Base-by-base conservation (phyloP, 2,113 vertebrate genomes). In the Morone saxatilis region DNA sequence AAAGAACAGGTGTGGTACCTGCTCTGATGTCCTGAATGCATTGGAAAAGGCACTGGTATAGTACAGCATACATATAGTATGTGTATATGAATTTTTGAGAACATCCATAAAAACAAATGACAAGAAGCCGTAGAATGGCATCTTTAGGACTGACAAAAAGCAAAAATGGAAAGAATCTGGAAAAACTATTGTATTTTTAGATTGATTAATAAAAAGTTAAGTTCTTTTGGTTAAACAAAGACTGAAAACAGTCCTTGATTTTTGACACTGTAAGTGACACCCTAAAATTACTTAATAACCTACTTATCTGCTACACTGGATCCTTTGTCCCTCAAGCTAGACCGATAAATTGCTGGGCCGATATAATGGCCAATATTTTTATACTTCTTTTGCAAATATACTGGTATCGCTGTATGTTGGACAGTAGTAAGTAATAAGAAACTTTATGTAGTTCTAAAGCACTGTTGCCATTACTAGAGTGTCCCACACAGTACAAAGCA, bases 1-100 rank as follows among this genome's bases (percentile, higher is more conserved):
- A 48, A 70, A 19, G 57, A 77, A n/a, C 59, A 70, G 57, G 50
- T 83, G 53, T 66, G 75, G 45, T 25, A 61, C n/a, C 72, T 13
- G 20, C 51, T 71, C 43, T 54, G 60, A 61, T 47, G 22, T 45
- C 45, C 50, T 57, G 22, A 59, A 53, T 12, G 11, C 36, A 54
- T 20, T 43, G 54, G 53, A 10, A 9, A 67, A 76, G 20, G 31
- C 4, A 40, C 59, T 0, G 5, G 17, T 61, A 31, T 0, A 10
- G 36, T 25, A 17, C 14, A 5, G 20, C 19, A 36, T 16, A 19
- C 16, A 20, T 17, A 61, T 3, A 38, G 6, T 9, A 62, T 40
- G 59, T 61, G 11, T 45, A 19, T 20, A 16, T 16, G 20, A 65
- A 22, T 16, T 9, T 65, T 43, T 13, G n/a, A 54, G 36, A 65